Conservation (phyloP, 2,113 vertebrate genomes). For the Stomatorhinus ivindoensis region DNA sequence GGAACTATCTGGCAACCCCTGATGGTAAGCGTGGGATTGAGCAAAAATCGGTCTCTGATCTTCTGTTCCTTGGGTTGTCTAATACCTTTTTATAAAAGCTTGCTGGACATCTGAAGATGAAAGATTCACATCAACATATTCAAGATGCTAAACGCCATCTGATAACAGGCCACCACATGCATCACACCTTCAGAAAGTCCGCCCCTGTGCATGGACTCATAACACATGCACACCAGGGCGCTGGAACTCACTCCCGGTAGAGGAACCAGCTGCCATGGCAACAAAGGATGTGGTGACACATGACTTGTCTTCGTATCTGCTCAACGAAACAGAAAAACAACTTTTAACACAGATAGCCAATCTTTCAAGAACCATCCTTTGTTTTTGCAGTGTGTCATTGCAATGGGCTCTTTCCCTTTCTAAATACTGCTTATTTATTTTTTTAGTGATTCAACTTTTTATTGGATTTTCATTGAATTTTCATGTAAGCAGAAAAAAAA, state of each 20-base stretch:
- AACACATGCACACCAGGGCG: background rate
- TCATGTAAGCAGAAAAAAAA: too few species aligned
- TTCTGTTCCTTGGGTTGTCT: background rate
- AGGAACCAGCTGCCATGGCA: background rate
- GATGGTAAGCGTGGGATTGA: background rate
- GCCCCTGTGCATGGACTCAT: background rate
- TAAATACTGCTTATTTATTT: background rate
- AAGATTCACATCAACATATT: background rate
- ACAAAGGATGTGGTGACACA: conserved; percentile 32
- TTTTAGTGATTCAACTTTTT: background rate
- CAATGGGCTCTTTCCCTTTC: background rate
- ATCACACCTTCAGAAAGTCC: background rate
- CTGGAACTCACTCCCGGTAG: background rate
- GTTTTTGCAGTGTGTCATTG: background rate
- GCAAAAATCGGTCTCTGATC: background rate
- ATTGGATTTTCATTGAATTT: too few species aligned
- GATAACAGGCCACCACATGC: background rate
- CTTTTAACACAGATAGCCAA: background rate
- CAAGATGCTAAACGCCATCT: background rate
- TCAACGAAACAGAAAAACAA: conserved; percentile 1
- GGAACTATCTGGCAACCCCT: background rate
- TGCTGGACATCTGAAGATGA: background rate
- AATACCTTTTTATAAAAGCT: background rate
- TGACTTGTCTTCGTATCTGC: too few species aligned
- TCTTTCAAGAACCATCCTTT: conserved; percentile 20